Conservation (phyloP, 2,888 invertebrate genomes). For the Prenolepis imparis region DNA sequence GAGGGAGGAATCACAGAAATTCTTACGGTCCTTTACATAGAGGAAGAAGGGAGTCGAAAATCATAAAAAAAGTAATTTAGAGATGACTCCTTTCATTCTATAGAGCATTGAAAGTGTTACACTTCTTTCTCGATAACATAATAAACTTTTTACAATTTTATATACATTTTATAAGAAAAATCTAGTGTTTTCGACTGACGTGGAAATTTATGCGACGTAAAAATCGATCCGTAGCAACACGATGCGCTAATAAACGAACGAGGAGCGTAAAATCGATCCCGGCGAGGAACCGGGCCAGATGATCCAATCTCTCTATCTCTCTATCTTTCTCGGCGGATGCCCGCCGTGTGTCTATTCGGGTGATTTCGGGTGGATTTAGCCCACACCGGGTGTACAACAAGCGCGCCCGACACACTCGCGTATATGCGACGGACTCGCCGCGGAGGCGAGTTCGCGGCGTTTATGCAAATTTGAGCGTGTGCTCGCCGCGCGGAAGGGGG, state of each 20-base stretch:
- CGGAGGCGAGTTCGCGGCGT: conserved; percentile 73
- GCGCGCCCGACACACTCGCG: conserved; percentile 24
- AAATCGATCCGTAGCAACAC: not conserved
- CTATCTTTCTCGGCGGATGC: not conserved
- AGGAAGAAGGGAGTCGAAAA: too few relatives aligned
- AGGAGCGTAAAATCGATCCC: conserved; percentile 12
- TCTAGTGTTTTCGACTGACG: not conserved
- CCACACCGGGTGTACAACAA: conserved; percentile 54
- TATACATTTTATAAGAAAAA: not conserved
- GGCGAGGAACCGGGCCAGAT: not conserved
- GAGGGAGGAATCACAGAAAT: too few relatives aligned
- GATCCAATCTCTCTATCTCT: conserved; percentile 14
- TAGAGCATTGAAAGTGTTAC: too few relatives aligned
- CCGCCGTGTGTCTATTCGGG: conserved; percentile 20
- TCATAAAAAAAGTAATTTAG: too few relatives aligned
- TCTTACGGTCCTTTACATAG: too few relatives aligned
- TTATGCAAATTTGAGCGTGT: conserved; percentile 83
- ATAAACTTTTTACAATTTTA: not conserved
- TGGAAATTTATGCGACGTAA: not conserved
- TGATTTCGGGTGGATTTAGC: conserved; percentile 44
- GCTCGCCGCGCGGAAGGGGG: conserved; percentile 63
- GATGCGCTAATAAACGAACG: not conserved
- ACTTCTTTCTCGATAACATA: not conserved
- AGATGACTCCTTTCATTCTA: too few relatives aligned
- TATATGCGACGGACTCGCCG: conserved; percentile 48